Conservation (phyloP, 1,140 invertebrate genomes). For the Drosophila tropicalis region DNA sequence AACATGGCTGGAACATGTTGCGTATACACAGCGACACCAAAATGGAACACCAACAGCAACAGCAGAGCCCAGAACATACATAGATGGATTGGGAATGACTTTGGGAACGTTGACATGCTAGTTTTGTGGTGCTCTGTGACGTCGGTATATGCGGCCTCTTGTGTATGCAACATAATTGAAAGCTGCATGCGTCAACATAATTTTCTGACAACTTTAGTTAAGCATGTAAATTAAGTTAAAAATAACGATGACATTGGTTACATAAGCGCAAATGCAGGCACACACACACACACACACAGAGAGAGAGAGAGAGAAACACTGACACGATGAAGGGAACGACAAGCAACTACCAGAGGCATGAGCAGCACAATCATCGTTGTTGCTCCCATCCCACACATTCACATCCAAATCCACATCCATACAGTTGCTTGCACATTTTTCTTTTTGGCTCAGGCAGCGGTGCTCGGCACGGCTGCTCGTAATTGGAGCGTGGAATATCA, state of each 20-base stretch:
- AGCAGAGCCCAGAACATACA: background rate
- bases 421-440: slow-evolving; percentile 63
- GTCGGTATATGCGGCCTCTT: slow-evolving; percentile 27
- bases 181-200: slow-evolving; percentile 81
- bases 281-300: slow-evolving; percentile 9
- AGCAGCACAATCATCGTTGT: slow-evolving; percentile 27
- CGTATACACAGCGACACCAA: slow-evolving; percentile 5
- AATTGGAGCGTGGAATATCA: slow-evolving; percentile 83
- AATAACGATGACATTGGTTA: slow-evolving; percentile 82
- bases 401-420: slow-evolving; percentile 21
- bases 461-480: slow-evolving; percentile 65
- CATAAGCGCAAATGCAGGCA: slow-evolving; percentile 72
- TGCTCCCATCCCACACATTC: background rate
- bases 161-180: slow-evolving; percentile 78
- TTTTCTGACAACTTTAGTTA: slow-evolving; percentile 81
- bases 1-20: slow-evolving; percentile 29
- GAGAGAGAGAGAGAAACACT: background rate
- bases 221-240: slow-evolving; percentile 81
- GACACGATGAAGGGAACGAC: slow-evolving; percentile 17
- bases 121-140: slow-evolving; percentile 1
- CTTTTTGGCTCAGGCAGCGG: slow-evolving; percentile 44
- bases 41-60: background rate
- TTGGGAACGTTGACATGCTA: slow-evolving; percentile 12
- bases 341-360: slow-evolving; percentile 2
- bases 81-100: slow-evolving; percentile 19